Percentiles rank a stretch among this genome's conserved stretches.
These are phyloP conservation scores for Panorpa germanica DNA, from an alignment of 2,888 invertebrate species.

Conservation along the genomic window DNA sequence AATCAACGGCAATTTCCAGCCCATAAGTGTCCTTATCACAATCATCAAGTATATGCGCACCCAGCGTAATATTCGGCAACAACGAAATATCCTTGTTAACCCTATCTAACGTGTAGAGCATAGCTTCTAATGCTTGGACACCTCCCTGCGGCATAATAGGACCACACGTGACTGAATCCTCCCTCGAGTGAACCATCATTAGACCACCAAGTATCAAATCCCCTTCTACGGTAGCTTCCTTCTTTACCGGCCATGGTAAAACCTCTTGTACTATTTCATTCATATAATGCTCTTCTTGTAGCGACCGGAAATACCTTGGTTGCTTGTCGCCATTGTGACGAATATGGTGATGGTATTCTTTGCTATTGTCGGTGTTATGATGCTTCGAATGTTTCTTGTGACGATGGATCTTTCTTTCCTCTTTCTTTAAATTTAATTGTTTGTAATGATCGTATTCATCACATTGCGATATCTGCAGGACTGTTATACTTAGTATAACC, in stretches of 20 bases:
- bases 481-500: too few relatives aligned
- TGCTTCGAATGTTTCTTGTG: too few relatives aligned
- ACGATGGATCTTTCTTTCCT: too few relatives aligned
- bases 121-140: slow-evolving; percentile 68
- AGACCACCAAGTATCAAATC: slow-evolving; percentile 70
- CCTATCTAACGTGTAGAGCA: slow-evolving; percentile 71
- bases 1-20: slow-evolving; percentile 81
- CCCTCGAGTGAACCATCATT: slow-evolving; percentile 84
- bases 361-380: too few relatives aligned
- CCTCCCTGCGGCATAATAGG: slow-evolving; percentile 82
- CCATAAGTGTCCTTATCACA: slow-evolving; percentile 87
- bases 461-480: too few relatives aligned
- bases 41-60: slow-evolving; percentile 76
- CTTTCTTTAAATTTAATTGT: too few relatives aligned
- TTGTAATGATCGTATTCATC: too few relatives aligned
- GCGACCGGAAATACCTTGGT: too few relatives aligned
- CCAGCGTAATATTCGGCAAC: slow-evolving; percentile 54
- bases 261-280: too few relatives aligned
- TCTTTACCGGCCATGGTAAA: slow-evolving; percentile 52
- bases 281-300: too few relatives aligned
- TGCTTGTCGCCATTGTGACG: too few relatives aligned
- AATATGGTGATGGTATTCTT: too few relatives aligned
- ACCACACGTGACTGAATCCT: slow-evolving; percentile 63
- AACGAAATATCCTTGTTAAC: slow-evolving; percentile 38
- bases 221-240: slow-evolving; percentile 64